Base-by-base conservation (phyloP, 2,113 vertebrate genomes). In the Ophthalmolycus amberensis region DNA sequence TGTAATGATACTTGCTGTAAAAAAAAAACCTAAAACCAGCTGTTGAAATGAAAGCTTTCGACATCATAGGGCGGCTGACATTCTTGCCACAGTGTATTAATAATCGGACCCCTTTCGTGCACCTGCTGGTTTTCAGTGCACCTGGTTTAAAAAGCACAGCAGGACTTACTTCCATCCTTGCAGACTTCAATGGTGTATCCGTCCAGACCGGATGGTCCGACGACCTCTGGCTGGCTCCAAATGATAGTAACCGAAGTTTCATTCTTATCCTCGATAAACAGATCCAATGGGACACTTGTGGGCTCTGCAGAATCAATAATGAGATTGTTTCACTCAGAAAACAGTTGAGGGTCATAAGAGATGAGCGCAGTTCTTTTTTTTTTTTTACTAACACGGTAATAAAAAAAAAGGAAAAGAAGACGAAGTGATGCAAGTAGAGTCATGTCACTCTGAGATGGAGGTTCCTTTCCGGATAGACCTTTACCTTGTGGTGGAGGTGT, bases 81-180 rank as follows among this genome's bases (percentile, higher is more conserved):
- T 52, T 85, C 71, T 38, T 77, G 50, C 34, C 27, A n/a, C 5
- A 12, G 50, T 44, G 72, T 88, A 84, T 86, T 82, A 83, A 90
- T 88, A 86, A 48, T 67, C 46, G 40, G 59, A 79, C 50, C 75
- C 70, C 70, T 70, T 66, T 20, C 6, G 7, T 38, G 54, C n/a
- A 32, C 60, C 69, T 63, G 77, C n/a, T 52, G 56, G 62, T 20
- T 8, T 9, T 40, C 1, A 25, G 12, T 59, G 48, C 74, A 58
- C 52, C 60, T 66, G 52, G 40, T 83, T 50, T 50, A 48, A 27
- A 50, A 52, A 48, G 50, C 9, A 64, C 56, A 71, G 62, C 22
- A 9, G 67, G 27, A 91, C 97, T 93, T 95, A 99, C 97, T 96
- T 96, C 97, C 97, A 54, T 99, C 96, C 91, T 96, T 95, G 94